A percentile compares a stretch with the other conserved stretches of the same genome.
phyloP scores from a whole-genome alignment of 30 jellyfish, hydroid and myxozoan species.

The Aurelia aurita complex sp. Pacific region DNA sequence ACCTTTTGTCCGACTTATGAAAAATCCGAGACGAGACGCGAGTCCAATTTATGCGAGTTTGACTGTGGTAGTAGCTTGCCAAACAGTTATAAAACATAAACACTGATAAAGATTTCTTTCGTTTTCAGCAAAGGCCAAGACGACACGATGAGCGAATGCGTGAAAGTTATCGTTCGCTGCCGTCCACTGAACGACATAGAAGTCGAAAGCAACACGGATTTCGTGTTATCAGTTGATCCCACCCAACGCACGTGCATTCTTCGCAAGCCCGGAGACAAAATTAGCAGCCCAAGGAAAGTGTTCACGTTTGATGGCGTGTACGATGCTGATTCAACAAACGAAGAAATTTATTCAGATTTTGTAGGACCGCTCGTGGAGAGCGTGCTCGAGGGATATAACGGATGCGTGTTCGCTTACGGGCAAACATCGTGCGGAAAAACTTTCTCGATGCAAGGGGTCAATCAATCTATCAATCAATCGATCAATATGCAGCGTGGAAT shows the following conservation, averaged over 20 bases:
- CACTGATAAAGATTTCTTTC: not conserved
- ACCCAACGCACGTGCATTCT: slow-evolving; percentile 80
- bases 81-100: too few species aligned
- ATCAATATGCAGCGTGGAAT: slow-evolving; percentile 89
- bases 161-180: slow-evolving; percentile 91
- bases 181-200: slow-evolving; percentile 93
- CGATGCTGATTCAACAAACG: slow-evolving; percentile 93
- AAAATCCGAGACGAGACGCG: too few species aligned
- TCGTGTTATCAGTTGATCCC: slow-evolving; percentile 91
- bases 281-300: slow-evolving; percentile 81
- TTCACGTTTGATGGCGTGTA: slow-evolving; percentile 92
- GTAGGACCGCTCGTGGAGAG: slow-evolving; percentile 97
- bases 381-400: slow-evolving; percentile 91
- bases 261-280: slow-evolving; percentile 77
- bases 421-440: slow-evolving; percentile 99
- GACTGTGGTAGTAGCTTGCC: too few species aligned
- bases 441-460: slow-evolving; percentile 96
- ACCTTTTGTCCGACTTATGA: too few species aligned
- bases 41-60: too few species aligned
- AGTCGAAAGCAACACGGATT: slow-evolving; percentile 57
- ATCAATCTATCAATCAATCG: not conserved
- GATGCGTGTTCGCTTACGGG: slow-evolving; percentile 98
- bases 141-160: slow-evolving; percentile 94
- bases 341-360: slow-evolving; percentile 84
- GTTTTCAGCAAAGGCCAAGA: slow-evolving; percentile 29